Percentiles rank a stretch among this genome's conserved stretches.
These are phyloP conservation scores for Colostygia pectinataria DNA, from an alignment of 2,888 invertebrate genomes.

Conservation along the genomic window DNA sequence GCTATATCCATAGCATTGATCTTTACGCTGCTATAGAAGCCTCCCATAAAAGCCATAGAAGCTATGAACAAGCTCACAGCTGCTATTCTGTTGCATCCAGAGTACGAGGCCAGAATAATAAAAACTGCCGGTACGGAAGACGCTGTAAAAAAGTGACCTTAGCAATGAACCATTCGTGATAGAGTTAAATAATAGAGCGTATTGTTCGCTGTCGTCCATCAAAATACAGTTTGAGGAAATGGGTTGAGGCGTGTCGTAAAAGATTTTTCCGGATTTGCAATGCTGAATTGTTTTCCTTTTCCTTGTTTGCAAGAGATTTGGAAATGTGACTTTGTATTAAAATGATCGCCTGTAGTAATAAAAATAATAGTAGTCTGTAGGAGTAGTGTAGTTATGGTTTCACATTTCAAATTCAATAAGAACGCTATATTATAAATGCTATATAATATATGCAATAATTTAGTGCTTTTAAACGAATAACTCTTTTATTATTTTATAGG, in stretches of 20 bases:
- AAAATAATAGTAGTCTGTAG: too few species aligned
- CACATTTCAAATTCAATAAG: too few species aligned
- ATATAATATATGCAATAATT: too few species aligned
- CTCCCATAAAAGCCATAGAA: conserved; percentile 86
- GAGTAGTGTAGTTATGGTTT: too few species aligned
- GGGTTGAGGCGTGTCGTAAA: conserved; percentile 14
- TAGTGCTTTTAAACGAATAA: too few species aligned
- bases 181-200: conserved; percentile 32
- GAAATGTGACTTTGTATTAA: background rate
- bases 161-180: conserved; percentile 40
- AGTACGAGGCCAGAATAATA: conserved; percentile 84
- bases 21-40: conserved; percentile 87
- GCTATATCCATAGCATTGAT: conserved; percentile 86
- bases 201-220: conserved; percentile 30
- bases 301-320: conserved; percentile 2
- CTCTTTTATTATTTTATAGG: too few species aligned
- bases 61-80: conserved; percentile 82
- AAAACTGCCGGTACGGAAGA: conserved; percentile 84
- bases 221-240: conserved; percentile 29
- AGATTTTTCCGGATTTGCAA: conserved; percentile 17
- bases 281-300: conserved; percentile 9
- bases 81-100: conserved; percentile 78
- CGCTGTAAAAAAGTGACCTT: conserved; percentile 68
- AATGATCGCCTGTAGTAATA: too few species aligned
- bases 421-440: too few species aligned